phyloP scores from a whole-genome alignment of 2,888 invertebrate genomes.

The Aspidiotus destructor region DNA sequence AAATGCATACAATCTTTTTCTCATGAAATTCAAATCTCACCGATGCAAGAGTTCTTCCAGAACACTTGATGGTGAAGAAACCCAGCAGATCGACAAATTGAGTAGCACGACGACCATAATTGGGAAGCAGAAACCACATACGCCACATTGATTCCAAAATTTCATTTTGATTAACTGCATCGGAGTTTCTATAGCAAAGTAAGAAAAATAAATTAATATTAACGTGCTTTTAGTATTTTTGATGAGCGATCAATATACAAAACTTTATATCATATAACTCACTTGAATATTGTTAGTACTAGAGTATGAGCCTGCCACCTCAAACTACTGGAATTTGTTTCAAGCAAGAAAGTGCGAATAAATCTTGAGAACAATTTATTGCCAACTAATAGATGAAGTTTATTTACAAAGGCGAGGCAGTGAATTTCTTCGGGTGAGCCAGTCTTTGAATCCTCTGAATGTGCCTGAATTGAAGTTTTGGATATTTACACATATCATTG shows the following conservation, averaged over 20 bases:
- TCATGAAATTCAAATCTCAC: not conserved
- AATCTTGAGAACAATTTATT: constrained; percentile 52
- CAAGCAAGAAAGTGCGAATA: constrained; percentile 79
- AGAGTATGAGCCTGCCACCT: constrained; percentile 93
- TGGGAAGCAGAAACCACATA: constrained; percentile 80
- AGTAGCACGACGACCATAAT: constrained; percentile 85
- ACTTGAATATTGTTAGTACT: constrained; percentile 72
- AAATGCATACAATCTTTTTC: not conserved
- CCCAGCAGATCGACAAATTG: constrained; percentile 95
- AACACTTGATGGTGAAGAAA: constrained; percentile 81
- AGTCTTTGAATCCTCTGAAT: constrained; percentile 20
- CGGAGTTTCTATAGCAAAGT: constrained; percentile 55
- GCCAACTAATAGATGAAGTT: constrained; percentile 37
- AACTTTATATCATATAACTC: constrained; percentile 39
- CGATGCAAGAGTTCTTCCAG: constrained; percentile 42
- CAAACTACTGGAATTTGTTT: constrained; percentile 83
- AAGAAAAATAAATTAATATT: not conserved
- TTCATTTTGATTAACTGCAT: constrained; percentile 62
- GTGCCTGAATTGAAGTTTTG: constrained; percentile 31
- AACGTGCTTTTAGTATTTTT: not conserved
- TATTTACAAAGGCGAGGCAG: constrained; percentile 38
- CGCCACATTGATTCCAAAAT: constrained; percentile 79
- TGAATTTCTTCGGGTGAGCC: constrained; percentile 36
- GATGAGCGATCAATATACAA: not conserved
- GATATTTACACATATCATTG: not conserved